phyloP scores from a whole-genome alignment of 1,140 invertebrate species.

The Temnothorax longispinosus region DNA sequence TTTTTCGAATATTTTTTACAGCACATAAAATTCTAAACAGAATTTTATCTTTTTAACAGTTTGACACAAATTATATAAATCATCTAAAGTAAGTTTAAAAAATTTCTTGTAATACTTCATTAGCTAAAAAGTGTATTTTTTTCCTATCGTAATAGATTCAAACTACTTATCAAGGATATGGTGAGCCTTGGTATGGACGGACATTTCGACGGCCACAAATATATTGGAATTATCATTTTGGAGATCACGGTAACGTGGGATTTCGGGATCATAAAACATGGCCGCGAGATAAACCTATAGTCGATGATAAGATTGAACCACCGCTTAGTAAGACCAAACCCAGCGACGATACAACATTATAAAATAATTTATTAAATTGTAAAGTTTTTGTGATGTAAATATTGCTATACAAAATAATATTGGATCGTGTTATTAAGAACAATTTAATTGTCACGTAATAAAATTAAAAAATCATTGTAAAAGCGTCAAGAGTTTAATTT shows the following conservation, averaged over 20 bases:
- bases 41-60: neutral
- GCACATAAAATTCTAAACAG: neutral
- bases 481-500: conserved; percentile 43
- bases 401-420: conserved; percentile 9
- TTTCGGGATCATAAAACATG: conserved; percentile 9
- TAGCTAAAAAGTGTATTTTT: neutral
- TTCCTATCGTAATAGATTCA: conserved; percentile 50
- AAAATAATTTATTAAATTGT: neutral
- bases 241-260: neutral
- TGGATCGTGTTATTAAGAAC: neutral
- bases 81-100: neutral
- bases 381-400: neutral
- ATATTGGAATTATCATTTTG: conserved; percentile 1
- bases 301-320: conserved; percentile 76
- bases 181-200: conserved; percentile 38
- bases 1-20: neutral
- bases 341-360: conserved; percentile 24
- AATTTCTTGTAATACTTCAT: neutral
- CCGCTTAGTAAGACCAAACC: conserved; percentile 72
- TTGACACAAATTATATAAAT: neutral
- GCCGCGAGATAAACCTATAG: conserved; percentile 2
- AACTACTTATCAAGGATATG: conserved; percentile 32
- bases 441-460: neutral
- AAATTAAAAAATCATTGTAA: conserved; percentile 42
- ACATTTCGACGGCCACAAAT: conserved; percentile 28